Evolutionary conservation across 2,888 invertebrate species (phyloP).

Genomic region (Arge pagana): DNA sequence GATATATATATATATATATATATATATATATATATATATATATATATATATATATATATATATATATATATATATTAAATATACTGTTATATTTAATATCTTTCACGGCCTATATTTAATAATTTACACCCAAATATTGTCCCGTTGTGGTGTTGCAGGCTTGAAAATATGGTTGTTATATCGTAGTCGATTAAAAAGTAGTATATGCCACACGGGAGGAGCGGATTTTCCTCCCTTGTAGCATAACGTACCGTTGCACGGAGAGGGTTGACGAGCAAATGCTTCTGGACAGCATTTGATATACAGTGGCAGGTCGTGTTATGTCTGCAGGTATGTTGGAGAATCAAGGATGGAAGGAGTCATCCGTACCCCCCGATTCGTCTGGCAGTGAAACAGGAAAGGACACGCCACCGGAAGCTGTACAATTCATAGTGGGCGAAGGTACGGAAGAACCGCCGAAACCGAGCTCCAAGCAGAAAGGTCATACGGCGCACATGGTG

Average conservation of each 20-base stretch:
- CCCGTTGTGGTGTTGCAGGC: too few relatives aligned
- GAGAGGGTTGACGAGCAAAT: background rate
- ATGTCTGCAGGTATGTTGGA: conserved; percentile 49
- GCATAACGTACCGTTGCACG: too few relatives aligned
- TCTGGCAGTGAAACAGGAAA: conserved; percentile 65
- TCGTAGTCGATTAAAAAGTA: too few relatives aligned
- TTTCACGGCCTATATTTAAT: too few relatives aligned
- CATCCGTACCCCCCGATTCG: conserved; percentile 59
- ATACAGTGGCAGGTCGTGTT: conserved; percentile 21
- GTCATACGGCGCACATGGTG: conserved; percentile 45
- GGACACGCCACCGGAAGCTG: conserved; percentile 55
- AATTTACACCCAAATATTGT: too few relatives aligned
- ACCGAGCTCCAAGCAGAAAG: conserved; percentile 11
- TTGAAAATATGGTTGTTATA: too few relatives aligned
- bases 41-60: background rate
- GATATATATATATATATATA: conserved; percentile 1
- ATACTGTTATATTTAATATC: too few relatives aligned
- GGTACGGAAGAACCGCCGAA: conserved; percentile 35
- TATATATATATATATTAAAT: background rate
- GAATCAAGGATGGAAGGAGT: conserved; percentile 57
- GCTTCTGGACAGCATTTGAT: conserved; percentile 12
- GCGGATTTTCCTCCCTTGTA: too few relatives aligned
- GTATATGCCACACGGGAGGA: too few relatives aligned
- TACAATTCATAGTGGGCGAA: conserved; percentile 52
- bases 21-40: conserved; percentile 5